Percentiles rank a stretch among this genome's conserved stretches.
Evolutionary conservation across 2,113 vertebrate genomes (phyloP).

Genomic region (Loxodonta africana): DNA sequence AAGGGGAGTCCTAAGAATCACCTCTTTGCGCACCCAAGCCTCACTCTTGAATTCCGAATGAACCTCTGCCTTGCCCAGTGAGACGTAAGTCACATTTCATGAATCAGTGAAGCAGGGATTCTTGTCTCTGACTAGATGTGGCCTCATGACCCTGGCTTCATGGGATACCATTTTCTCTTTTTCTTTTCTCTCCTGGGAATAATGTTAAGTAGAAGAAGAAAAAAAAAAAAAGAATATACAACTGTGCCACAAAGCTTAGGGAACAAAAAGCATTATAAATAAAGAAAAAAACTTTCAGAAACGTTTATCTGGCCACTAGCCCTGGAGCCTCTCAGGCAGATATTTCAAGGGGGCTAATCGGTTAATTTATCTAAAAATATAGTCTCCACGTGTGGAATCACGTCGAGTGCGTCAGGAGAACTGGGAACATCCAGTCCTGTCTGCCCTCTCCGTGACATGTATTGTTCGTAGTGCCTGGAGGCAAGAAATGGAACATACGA

Average conservation of each 20-base stretch:
- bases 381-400: not conserved
- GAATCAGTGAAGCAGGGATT: not conserved
- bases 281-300: not conserved
- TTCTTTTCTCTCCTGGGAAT: not conserved
- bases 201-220: not conserved
- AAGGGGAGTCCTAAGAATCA: fast-evolving
- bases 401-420: not conserved
- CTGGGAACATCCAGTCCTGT: too few relatives aligned
- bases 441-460: not conserved
- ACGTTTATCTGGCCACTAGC: not conserved
- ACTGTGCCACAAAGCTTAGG: not conserved
- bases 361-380: not conserved
- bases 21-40: not conserved
- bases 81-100: not conserved
- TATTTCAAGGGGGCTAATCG: not conserved
- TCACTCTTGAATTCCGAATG: not conserved
- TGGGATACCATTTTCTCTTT: not conserved
- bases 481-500: not conserved
- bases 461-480: too few relatives aligned
- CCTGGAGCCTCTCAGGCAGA: not conserved
- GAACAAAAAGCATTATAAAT: conserved; percentile 19
- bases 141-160: not conserved
- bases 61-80: not conserved
- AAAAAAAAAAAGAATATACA: not conserved
- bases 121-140: not conserved